These are phyloP conservation scores for Holotrichia oblita DNA, from an alignment of 1,140 invertebrate species.

Conservation along the genomic window DNA sequence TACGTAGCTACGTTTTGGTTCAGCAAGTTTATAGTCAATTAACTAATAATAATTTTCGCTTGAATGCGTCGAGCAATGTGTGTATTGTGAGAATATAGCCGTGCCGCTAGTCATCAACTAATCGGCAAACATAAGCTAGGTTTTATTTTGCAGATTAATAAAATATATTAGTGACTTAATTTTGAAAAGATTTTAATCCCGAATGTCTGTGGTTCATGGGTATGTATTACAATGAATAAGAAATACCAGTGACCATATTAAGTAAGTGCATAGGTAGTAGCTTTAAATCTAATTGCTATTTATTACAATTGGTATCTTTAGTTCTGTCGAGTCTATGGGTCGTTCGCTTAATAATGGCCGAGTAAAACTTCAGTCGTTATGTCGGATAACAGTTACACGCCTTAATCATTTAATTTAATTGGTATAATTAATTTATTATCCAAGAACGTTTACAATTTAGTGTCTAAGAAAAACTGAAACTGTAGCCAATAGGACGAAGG, in stretches of 20 bases:
- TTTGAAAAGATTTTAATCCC: background rate
- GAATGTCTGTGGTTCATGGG: background rate
- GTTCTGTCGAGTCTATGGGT: no score
- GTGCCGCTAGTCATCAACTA: background rate
- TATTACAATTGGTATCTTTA: background rate
- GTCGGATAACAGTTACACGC: constrained; percentile 6
- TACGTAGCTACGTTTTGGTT: background rate
- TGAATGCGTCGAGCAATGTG: background rate
- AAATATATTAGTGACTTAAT: constrained; percentile 1
- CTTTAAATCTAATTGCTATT: constrained; percentile 14
- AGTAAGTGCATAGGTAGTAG: background rate
- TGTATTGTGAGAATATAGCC: background rate
- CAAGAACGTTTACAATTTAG: background rate
- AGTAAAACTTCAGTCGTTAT: background rate
- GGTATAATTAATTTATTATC: background rate
- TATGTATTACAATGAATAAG: background rate
- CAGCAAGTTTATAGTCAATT: background rate
- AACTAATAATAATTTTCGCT: constrained; percentile 9
- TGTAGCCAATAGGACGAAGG: no score
- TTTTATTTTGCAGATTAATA: background rate
- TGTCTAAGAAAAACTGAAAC: no score
- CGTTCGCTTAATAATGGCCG: background rate
- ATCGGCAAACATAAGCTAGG: background rate
- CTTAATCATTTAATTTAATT: constrained; percentile 10
- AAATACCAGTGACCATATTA: background rate